These are phyloP conservation scores for Listronotus bonariensis DNA, from an alignment of 1,140 invertebrate genomes.

Conservation along the genomic window DNA sequence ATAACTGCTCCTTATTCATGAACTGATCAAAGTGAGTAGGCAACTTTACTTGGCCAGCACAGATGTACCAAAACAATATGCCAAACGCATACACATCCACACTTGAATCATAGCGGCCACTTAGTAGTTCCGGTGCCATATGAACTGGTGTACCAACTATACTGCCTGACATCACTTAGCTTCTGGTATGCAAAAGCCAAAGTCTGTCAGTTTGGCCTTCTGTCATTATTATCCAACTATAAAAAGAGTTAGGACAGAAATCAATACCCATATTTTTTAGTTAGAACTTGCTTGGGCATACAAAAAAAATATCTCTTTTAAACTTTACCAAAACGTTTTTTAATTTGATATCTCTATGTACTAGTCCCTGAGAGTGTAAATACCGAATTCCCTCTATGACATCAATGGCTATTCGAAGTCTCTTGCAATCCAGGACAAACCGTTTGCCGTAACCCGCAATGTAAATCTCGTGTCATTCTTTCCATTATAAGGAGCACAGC, in stretches of 20 bases:
- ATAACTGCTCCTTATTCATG: constrained; percentile 86
- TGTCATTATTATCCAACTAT: constrained; percentile 69
- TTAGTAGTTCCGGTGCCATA: constrained; percentile 89
- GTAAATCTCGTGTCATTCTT: constrained; percentile 75
- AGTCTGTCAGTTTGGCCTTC: constrained; percentile 85
- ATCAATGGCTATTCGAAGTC: constrained; percentile 80
- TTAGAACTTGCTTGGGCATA: no score
- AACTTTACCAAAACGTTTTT: constrained; percentile 82
- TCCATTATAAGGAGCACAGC: constrained; percentile 82
- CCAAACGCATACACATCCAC: constrained; percentile 93
- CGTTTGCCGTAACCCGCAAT: constrained; percentile 77
- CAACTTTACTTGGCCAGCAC: constrained; percentile 79
- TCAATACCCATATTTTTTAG: no score
- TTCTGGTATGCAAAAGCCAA: constrained; percentile 90
- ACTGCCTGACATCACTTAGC: constrained; percentile 89
- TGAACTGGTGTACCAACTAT: constrained; percentile 89
- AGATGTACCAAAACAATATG: constrained; percentile 90
- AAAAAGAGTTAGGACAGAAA: constrained; percentile 11
- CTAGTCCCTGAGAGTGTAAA: constrained; percentile 84
- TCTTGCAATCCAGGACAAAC: constrained; percentile 69
- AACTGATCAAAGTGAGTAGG: constrained; percentile 85
- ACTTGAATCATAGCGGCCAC: constrained; percentile 79
- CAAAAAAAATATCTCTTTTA: no score
- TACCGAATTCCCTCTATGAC: constrained; percentile 85
- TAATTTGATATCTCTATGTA: constrained; percentile 88